Percentiles rank a stretch among this genome's conserved stretches.
Conservation (phyloP, 2,113 vertebrate genomes). For the Myotis brandtii region DNA sequence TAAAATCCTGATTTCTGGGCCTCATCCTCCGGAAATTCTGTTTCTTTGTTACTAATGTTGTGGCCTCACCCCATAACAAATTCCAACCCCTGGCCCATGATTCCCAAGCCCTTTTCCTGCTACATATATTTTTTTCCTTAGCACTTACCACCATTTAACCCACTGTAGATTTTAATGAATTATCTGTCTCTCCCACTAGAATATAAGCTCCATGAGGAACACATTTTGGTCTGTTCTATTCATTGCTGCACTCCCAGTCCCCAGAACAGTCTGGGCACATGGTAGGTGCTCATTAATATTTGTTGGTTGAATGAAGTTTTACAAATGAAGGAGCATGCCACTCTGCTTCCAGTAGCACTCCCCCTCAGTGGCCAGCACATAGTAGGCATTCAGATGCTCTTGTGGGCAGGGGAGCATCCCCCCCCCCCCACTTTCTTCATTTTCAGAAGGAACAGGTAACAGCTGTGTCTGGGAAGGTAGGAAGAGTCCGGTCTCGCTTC, state of each 20-base stretch:
- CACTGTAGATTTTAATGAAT: not conserved
- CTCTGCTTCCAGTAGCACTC: fast-evolving
- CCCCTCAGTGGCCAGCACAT: fast-evolving
- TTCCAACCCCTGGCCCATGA: not conserved
- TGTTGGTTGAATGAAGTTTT: not conserved
- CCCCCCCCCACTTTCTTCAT: not conserved
- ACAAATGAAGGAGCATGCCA: not conserved
- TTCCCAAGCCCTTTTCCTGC: not conserved
- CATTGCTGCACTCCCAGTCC: not conserved
- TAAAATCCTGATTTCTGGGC: no score
- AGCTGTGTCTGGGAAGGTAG: not conserved
- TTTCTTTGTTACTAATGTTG: no score
- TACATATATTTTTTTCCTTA: not conserved
- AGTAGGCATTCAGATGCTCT: not conserved
- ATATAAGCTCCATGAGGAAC: not conserved
- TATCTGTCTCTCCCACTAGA: not conserved
- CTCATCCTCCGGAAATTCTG: no score
- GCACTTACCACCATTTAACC: no score
- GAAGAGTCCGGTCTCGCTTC: not conserved
- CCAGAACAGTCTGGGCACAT: not conserved
- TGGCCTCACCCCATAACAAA: no score
- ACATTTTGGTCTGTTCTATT: not conserved
- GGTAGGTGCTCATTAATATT: not conserved
- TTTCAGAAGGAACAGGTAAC: not conserved
- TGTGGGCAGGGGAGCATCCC: not conserved